Conservation (phyloP, 2,888 invertebrate genomes). For the Brachynemurus nebulosus region DNA sequence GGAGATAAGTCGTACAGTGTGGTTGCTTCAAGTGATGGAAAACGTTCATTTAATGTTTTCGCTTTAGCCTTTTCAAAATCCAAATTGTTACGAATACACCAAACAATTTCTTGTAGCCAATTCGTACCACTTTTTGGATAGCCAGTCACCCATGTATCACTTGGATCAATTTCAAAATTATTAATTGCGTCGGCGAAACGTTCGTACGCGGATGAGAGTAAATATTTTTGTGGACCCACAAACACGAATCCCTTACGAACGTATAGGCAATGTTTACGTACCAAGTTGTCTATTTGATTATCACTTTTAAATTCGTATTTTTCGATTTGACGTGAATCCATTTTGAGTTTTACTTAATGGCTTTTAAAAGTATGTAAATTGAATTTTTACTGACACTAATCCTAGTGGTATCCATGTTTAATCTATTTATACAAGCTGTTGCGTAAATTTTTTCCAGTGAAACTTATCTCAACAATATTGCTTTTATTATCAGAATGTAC, state of each 20-base stretch:
- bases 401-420: too few species aligned
- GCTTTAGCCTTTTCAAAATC: neutral
- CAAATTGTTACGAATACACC: slow-evolving; percentile 1
- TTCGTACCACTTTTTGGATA: slow-evolving; percentile 3
- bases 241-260: neutral
- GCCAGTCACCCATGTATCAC: slow-evolving; percentile 1
- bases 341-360: too few species aligned
- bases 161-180: neutral
- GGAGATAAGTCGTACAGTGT: neutral
- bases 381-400: too few species aligned
- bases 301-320: neutral
- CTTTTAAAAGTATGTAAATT: too few species aligned
- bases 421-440: too few species aligned
- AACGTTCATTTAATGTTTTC: neutral
- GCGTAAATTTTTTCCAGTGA: too few species aligned
- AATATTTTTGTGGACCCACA: neutral
- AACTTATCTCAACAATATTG: too few species aligned
- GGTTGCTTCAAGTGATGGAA: neutral
- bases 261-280: neutral
- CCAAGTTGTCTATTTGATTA: neutral
- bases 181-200: neutral
- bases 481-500: too few species aligned
- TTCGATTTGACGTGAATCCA: too few species aligned
- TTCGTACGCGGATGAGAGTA: neutral
- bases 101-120: slow-evolving; percentile 3